Conservation (phyloP, 2,888 invertebrate genomes). For the Abrostola triplasia region DNA sequence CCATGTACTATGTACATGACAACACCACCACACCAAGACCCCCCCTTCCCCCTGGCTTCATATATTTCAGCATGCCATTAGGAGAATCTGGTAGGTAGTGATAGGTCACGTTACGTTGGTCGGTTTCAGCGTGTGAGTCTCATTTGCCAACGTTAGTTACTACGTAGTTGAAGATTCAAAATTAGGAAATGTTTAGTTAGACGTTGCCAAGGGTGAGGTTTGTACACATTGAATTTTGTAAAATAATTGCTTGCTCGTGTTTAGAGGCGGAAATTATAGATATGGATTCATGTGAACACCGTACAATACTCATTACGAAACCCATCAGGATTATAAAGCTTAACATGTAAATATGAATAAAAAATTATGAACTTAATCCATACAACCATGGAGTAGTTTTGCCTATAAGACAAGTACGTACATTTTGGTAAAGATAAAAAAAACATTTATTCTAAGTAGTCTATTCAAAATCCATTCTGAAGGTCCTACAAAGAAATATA, state of each 20-base stretch:
- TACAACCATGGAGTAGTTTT: no score
- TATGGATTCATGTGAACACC: conserved; percentile 3
- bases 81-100: conserved; percentile 53
- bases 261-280: conserved; percentile 30
- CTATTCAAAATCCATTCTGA: no score
- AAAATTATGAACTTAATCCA: neutral
- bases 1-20: conserved; percentile 80
- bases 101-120: conserved; percentile 68
- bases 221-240: conserved; percentile 54
- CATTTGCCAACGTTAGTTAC: conserved; percentile 81
- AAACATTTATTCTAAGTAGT: no score
- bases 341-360: neutral
- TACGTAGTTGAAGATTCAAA: conserved; percentile 73
- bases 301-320: neutral
- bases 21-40: conserved; percentile 69
- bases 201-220: conserved; percentile 61
- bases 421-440: no score
- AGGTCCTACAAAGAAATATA: no score
- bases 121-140: conserved; percentile 71
- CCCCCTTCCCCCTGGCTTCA: conserved; percentile 49
- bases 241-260: conserved; percentile 53
- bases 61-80: conserved; percentile 53
- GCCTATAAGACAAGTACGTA: no score
- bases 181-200: conserved; percentile 82
- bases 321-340: neutral